Percentiles rank a stretch among this genome's conserved stretches.
Evolutionary conservation across 2,797 vertebrate genomes (phyloP).

Genomic region (Sebastolobus altivelis): DNA sequence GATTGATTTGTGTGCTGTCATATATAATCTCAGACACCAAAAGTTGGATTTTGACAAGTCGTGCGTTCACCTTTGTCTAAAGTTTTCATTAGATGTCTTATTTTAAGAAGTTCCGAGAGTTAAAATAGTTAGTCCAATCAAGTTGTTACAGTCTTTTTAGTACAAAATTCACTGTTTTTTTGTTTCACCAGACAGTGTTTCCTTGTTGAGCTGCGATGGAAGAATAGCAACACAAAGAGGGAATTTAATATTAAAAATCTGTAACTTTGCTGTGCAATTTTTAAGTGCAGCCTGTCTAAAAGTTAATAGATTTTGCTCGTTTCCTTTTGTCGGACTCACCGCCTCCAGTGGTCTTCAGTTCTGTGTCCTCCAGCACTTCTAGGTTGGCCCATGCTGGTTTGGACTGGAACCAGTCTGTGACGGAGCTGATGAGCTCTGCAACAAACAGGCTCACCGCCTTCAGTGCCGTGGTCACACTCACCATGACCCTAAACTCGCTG

Average conservation of each 20-base stretch:
- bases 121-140: neutral
- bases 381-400: slow-evolving; percentile 70
- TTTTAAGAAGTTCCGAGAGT: neutral
- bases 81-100: neutral
- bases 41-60: neutral
- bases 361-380: slow-evolving; percentile 70
- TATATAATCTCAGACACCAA: neutral
- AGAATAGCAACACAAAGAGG: neutral
- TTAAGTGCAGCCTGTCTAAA: neutral
- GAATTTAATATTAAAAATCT: neutral
- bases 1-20: neutral
- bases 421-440: slow-evolving; percentile 67
- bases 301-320: neutral
- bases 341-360: slow-evolving; percentile 75
- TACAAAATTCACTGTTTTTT: neutral
- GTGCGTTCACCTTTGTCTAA: neutral
- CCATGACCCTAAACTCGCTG: slow-evolving; percentile 42
- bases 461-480: slow-evolving; percentile 50
- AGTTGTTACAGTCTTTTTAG: neutral
- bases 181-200: neutral
- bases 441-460: slow-evolving; percentile 66
- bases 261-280: neutral
- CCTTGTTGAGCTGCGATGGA: neutral
- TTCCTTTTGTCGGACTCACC: slow-evolving; percentile 37
- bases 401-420: slow-evolving; percentile 77